Conservation (phyloP, 2,888 invertebrate genomes). For the Calameuta idolon region DNA sequence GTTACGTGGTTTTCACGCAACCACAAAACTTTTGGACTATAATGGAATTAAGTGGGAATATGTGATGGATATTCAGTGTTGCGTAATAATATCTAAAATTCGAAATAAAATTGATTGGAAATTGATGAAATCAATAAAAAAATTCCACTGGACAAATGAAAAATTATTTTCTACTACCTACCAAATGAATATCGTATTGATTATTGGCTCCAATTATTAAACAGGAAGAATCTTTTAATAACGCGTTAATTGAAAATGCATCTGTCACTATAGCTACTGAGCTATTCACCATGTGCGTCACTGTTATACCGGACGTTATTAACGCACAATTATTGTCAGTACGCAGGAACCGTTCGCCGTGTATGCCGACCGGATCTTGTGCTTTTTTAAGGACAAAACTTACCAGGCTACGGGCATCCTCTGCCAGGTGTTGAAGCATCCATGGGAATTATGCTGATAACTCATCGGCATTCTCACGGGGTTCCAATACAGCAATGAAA, state of each 20-base stretch:
- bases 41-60: conserved; percentile 14
- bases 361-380: conserved; percentile 26
- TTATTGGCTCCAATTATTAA: neutral
- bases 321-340: conserved; percentile 55
- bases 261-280: conserved; percentile 51
- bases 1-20: conserved; percentile 25
- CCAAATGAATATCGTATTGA: neutral
- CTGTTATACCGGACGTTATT: conserved; percentile 57
- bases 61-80: neutral
- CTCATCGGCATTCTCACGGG: conserved; percentile 64
- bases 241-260: conserved; percentile 42
- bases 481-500: conserved; percentile 27
- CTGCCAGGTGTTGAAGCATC: conserved; percentile 63
- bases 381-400: conserved; percentile 54
- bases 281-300: conserved; percentile 54
- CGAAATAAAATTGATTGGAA: neutral
- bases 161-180: too few species aligned
- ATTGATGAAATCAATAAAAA: neutral
- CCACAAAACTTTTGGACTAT: conserved; percentile 1
- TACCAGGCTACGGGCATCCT: conserved; percentile 40
- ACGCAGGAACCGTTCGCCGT: conserved; percentile 28
- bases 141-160: neutral
- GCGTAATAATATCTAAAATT: neutral
- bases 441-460: conserved; percentile 66
- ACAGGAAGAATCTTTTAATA: conserved; percentile 25